phyloP scores from a whole-genome alignment of 2,797 vertebrate genomes.

The Argya squamiceps region DNA sequence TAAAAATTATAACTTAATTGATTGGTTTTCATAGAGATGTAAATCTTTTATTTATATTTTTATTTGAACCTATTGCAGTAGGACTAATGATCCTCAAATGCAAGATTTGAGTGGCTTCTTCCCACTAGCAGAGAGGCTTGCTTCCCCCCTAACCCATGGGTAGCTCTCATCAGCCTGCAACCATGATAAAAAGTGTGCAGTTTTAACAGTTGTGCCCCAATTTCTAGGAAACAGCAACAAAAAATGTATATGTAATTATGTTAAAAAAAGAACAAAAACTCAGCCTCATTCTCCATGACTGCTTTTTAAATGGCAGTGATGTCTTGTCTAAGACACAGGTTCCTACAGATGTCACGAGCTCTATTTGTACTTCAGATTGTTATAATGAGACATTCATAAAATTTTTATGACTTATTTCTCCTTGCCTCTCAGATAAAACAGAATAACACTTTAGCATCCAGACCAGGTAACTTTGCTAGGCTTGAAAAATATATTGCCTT shows the following conservation, averaged over 20 bases:
- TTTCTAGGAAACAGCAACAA: constrained; percentile 5
- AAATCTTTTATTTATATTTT: neutral
- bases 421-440: neutral
- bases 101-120: neutral
- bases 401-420: neutral
- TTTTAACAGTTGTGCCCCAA: neutral
- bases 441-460: neutral
- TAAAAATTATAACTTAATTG: neutral
- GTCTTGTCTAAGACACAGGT: neutral
- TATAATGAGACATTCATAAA: neutral
- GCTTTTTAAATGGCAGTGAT: neutral
- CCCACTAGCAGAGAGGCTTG: neutral
- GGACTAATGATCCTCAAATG: neutral
- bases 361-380: constrained; percentile 28
- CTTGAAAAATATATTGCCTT: neutral
- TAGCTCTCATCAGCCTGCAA: neutral
- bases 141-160: neutral
- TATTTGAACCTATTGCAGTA: neutral
- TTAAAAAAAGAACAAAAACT: constrained; percentile 35
- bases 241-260: neutral
- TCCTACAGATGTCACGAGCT: neutral
- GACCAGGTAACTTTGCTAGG: neutral
- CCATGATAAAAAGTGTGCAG: neutral
- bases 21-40: neutral
- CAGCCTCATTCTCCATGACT: neutral